Percentiles rank a stretch among this genome's conserved stretches.
Conservation (phyloP, 2,888 invertebrate genomes). For the Acronicta leporina region DNA sequence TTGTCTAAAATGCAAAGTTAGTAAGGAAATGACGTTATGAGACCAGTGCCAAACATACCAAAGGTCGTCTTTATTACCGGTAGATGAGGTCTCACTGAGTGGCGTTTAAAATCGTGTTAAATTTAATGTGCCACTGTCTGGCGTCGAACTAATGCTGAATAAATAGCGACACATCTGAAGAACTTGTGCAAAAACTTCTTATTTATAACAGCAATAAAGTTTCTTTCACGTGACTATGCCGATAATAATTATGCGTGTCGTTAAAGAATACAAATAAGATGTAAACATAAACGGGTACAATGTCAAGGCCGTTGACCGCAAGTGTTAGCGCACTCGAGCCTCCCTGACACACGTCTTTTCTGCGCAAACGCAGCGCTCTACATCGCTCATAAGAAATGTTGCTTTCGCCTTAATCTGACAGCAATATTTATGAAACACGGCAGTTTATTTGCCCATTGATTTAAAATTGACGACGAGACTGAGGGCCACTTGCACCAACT, state of each 20-base stretch:
- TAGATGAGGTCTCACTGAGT: conserved; percentile 30
- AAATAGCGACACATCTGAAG: conserved; percentile 44
- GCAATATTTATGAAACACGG: conserved; percentile 31
- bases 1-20: conserved; percentile 17
- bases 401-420: conserved; percentile 40
- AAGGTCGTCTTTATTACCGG: conserved; percentile 43
- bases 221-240: conserved; percentile 63
- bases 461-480: conserved; percentile 22
- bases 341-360: conserved; percentile 48
- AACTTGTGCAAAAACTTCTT: conserved; percentile 40
- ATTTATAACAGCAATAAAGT: conserved; percentile 61
- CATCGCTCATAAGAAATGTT: conserved; percentile 33
- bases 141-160: conserved; percentile 50
- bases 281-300: conserved; percentile 76
- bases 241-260: conserved; percentile 67
- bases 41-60: conserved; percentile 15
- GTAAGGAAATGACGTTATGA: conserved; percentile 3
- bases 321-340: conserved; percentile 47
- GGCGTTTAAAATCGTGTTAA: conserved; percentile 40
- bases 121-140: conserved; percentile 45
- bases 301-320: conserved; percentile 85
- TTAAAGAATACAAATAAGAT: conserved; percentile 71
- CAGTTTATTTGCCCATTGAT: conserved; percentile 26
- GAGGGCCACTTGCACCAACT: too few species aligned
- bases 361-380: conserved; percentile 47